Evolutionary conservation across 2,113 vertebrate genomes (phyloP).

Genomic region (Pluvialis apricaria): DNA sequence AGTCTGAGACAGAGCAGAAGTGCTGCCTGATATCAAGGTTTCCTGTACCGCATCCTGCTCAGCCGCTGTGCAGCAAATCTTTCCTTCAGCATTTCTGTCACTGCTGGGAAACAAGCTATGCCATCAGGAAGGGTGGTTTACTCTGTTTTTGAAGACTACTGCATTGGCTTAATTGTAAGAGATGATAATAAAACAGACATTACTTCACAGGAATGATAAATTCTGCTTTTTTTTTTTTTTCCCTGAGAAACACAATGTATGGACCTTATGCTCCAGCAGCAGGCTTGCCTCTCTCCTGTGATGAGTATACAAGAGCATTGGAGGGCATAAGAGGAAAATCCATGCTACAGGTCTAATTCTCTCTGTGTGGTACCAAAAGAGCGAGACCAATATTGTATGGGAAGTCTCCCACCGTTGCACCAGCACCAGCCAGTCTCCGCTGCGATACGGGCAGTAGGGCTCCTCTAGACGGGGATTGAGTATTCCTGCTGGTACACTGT

Average conservation of each 20-base stretch:
- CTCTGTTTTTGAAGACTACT: not conserved
- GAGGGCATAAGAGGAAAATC: not conserved
- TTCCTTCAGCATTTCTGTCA: not conserved
- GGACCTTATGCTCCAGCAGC: not conserved
- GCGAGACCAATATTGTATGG: not conserved
- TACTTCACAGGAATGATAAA: not conserved
- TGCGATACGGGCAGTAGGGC: not conserved
- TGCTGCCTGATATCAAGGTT: not conserved
- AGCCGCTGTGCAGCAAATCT: not conserved
- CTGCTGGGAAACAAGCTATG: not conserved
- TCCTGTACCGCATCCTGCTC: not conserved
- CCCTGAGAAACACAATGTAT: not conserved
- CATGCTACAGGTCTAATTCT: not conserved
- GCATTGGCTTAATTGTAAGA: not conserved
- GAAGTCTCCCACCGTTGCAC: accelerated
- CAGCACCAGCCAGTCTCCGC: not conserved
- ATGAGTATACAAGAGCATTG: not conserved
- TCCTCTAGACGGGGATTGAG: not conserved
- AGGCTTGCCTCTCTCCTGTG: not conserved
- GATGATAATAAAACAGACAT: not conserved
- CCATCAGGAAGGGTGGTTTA: not conserved
- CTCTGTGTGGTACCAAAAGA: not conserved
- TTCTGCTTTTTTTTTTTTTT: not conserved
- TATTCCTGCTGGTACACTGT: not conserved
- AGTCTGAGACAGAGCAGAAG: not conserved